Evolutionary conservation across 2,797 vertebrate genomes (phyloP).

Genomic region (Hipposideros larvatus): DNA sequence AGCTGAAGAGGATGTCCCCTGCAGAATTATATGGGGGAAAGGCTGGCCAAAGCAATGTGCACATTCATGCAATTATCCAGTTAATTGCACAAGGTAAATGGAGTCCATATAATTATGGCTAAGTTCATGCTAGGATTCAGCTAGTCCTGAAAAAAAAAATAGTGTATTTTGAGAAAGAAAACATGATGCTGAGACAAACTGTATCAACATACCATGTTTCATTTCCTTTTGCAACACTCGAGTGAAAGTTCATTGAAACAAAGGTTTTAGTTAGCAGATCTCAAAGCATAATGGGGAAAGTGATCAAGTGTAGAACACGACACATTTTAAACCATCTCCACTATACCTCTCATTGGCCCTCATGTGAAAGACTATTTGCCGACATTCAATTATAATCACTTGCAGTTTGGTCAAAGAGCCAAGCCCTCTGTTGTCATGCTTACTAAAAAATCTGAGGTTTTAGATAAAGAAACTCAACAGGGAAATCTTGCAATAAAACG

Average conservation of each 20-base stretch:
- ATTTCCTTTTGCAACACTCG: slow-evolving; percentile 57
- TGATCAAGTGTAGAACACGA: neutral
- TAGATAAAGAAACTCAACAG: slow-evolving; percentile 27
- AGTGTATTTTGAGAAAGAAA: slow-evolving; percentile 56
- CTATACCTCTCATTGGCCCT: neutral
- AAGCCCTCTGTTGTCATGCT: neutral
- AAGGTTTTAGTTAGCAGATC: slow-evolving; percentile 53
- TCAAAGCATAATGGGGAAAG: slow-evolving; percentile 34
- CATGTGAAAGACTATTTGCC: neutral
- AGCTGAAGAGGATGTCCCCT: slow-evolving; percentile 71
- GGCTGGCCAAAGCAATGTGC: slow-evolving; percentile 58
- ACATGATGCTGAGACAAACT: slow-evolving; percentile 4
- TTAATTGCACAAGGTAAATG: slow-evolving; percentile 72
- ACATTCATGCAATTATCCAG: slow-evolving; percentile 52
- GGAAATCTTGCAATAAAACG: neutral
- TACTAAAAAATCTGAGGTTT: neutral
- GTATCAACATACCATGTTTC: neutral
- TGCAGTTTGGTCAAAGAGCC: neutral
- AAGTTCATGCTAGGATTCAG: slow-evolving; percentile 65
- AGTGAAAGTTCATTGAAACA: slow-evolving; percentile 66
- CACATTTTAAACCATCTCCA: neutral
- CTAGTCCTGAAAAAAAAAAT: neutral
- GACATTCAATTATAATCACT: slow-evolving; percentile 4
- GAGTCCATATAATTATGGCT: slow-evolving; percentile 63
- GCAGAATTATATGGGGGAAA: slow-evolving; percentile 64